Conservation (phyloP, 2,888 invertebrate species). For the Microctonus aethiopoides region DNA sequence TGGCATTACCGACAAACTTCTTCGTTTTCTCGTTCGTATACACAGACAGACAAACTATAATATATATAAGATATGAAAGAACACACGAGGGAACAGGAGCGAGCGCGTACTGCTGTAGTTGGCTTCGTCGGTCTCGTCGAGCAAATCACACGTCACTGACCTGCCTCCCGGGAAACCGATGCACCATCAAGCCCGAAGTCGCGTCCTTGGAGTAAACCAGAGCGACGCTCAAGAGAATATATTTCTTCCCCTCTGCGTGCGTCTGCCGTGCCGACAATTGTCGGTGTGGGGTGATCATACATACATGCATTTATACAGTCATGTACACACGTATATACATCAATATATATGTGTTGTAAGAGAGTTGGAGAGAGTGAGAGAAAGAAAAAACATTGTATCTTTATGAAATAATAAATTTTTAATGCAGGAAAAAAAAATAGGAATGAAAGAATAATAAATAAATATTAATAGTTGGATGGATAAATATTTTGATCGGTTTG, state of each 20-base stretch:
- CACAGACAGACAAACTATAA: background rate
- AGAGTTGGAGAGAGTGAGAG: background rate
- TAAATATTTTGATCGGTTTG: background rate
- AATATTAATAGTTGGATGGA: slow-evolving; percentile 5
- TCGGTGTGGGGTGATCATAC: background rate
- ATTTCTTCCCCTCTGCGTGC: slow-evolving; percentile 24
- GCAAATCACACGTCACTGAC: slow-evolving; percentile 50
- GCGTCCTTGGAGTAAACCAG: slow-evolving; percentile 47
- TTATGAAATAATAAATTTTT: background rate
- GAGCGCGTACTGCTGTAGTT: background rate
- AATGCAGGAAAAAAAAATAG: background rate
- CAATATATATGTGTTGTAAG: no score
- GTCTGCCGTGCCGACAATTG: slow-evolving; percentile 31
- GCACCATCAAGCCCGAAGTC: slow-evolving; percentile 36
- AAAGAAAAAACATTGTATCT: background rate
- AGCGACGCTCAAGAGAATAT: slow-evolving; percentile 36
- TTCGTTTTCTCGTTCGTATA: no score
- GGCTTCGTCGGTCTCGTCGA: slow-evolving; percentile 39
- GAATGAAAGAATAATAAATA: background rate
- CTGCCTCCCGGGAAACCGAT: slow-evolving; percentile 51
- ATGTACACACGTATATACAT: no score
- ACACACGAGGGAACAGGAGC: background rate
- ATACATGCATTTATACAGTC: background rate
- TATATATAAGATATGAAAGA: background rate
- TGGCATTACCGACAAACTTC: background rate